Evolutionary conservation across 2,888 invertebrate genomes (phyloP).

Genomic region (Hymenopus coronatus): DNA sequence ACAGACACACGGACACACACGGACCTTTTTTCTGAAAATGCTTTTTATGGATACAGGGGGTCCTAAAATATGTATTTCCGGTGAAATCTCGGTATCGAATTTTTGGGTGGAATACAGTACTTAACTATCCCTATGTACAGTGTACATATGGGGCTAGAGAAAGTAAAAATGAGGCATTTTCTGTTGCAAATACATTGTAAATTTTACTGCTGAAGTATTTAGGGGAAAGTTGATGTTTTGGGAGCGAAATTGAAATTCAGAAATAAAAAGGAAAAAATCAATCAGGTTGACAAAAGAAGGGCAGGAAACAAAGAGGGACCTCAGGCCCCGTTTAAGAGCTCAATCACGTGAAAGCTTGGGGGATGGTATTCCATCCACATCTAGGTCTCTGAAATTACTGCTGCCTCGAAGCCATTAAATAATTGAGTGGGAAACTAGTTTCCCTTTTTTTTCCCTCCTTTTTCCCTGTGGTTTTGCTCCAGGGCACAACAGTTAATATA

Average conservation of each 20-base stretch:
- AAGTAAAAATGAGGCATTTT: too few species aligned
- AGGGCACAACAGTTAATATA: neutral
- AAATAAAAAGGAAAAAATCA: neutral
- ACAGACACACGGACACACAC: too few species aligned
- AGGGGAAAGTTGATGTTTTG: neutral
- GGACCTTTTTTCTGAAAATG: too few species aligned
- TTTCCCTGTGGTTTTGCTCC: neutral
- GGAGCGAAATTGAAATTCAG: neutral
- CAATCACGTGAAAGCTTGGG: neutral
- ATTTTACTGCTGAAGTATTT: neutral
- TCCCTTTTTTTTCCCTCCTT: neutral
- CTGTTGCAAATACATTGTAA: neutral
- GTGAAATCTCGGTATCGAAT: too few species aligned
- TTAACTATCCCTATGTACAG: too few species aligned
- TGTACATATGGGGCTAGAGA: neutral
- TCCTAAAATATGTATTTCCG: too few species aligned
- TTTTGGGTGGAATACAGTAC: too few species aligned
- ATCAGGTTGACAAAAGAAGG: neutral
- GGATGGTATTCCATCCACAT: neutral
- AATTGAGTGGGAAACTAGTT: neutral
- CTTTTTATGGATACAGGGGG: too few species aligned
- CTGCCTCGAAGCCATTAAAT: neutral
- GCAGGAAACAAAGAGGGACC: neutral
- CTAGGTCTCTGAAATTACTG: neutral
- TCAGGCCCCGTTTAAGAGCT: neutral